Conservation (phyloP, 2,113 vertebrate species). For the Gracilinanus agilis region DNA sequence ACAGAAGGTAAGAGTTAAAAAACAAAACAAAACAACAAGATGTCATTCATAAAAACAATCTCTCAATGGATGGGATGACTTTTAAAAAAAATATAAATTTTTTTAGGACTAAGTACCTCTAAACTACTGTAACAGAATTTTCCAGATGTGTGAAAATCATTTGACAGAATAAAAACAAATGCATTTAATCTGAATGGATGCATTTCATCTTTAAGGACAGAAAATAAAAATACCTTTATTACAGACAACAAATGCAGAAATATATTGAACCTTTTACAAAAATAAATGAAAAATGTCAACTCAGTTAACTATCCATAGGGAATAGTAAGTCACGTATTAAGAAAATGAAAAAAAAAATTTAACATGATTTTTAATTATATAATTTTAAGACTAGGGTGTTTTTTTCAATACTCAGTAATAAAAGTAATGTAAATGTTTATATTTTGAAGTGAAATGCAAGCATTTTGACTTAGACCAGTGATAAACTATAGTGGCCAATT, state of each 20-base stretch:
- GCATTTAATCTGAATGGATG: rapidly evolving
- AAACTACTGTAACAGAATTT: neutral
- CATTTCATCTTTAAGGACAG: neutral
- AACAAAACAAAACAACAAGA: neutral
- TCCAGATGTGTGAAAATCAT: neutral
- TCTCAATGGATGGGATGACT: neutral
- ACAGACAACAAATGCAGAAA: neutral
- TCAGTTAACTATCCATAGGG: rapidly evolving
- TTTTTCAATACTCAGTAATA: neutral
- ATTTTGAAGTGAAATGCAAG: neutral
- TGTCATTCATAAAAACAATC: neutral
- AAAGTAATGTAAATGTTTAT: neutral
- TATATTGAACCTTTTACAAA: neutral
- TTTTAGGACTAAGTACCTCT: neutral
- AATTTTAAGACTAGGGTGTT: neutral
- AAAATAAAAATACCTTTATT: neutral
- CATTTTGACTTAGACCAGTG: neutral
- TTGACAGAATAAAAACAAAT: neutral
- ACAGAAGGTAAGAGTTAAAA: no score
- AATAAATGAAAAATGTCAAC: rapidly evolving
- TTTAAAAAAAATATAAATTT: neutral
- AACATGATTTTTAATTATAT: neutral
- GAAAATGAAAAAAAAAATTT: neutral
- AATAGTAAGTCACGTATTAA: rapidly evolving
- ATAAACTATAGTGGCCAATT: neutral